phyloP scores from a whole-genome alignment of 1,140 invertebrate genomes.

The Drosophila oshimai region DNA sequence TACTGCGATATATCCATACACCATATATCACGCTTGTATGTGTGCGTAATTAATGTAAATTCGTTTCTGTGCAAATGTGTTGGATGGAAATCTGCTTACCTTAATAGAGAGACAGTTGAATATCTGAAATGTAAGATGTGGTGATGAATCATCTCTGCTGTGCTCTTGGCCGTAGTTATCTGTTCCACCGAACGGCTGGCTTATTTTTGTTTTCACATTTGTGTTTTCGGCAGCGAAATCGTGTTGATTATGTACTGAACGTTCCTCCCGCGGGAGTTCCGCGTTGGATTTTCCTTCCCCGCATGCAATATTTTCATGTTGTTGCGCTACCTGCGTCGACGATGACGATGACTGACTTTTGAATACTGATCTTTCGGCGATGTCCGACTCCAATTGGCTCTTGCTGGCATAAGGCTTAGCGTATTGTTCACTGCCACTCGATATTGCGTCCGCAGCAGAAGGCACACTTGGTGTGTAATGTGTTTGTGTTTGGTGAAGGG shows the following conservation, averaged over 20 bases:
- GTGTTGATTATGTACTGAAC: conserved; percentile 21
- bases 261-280: conserved; percentile 22
- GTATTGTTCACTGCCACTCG: conserved; percentile 45
- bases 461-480: conserved; percentile 67
- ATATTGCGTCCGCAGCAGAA: conserved; percentile 32
- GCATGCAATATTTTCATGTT: conserved; percentile 14
- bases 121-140: conserved; percentile 81
- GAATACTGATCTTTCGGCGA: conserved; percentile 33
- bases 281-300: conserved; percentile 14
- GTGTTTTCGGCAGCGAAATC: conserved; percentile 16
- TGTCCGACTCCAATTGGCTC: conserved; percentile 18
- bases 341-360: conserved; percentile 40
- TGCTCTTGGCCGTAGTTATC: conserved; percentile 58
- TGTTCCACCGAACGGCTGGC: no score
- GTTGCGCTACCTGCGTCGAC: conserved; percentile 19
- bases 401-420: conserved; percentile 41
- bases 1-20: conserved; percentile 11
- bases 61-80: conserved; percentile 48
- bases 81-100: conserved; percentile 78
- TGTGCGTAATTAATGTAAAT: conserved; percentile 52
- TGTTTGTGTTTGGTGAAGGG: conserved; percentile 33
- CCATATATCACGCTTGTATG: background rate
- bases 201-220: conserved; percentile 27
- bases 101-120: conserved; percentile 82
- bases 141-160: conserved; percentile 75